Base-by-base conservation (phyloP, 2,888 invertebrate species). In the Busseola fusca region DNA sequence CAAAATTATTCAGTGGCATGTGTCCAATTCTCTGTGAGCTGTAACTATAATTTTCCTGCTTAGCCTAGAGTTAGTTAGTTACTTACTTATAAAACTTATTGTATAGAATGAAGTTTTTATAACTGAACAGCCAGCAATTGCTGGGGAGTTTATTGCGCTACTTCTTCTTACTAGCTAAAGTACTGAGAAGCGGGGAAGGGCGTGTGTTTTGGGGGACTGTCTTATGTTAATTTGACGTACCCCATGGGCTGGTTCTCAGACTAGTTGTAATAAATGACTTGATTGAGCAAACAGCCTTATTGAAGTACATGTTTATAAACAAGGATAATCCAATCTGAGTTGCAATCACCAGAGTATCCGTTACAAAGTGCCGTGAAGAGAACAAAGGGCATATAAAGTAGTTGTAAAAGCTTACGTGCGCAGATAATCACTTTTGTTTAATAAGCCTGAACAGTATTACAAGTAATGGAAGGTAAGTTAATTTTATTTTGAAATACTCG, bases 361-460 rank as follows among this genome's bases (percentile, higher is more conserved):
- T 60, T 25, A 74, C 69, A 74, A 78, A 78, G 64, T 56, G 58
- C 56, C 52, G 14, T 74, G 72, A 65, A 72, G 42, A 70, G 69
- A 82, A 81, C 83, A 81, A 81, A 81, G 60, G 69, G 70, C 64
- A 64, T 70, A 69, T 72, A 75, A 72, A 65, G 40, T 67, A 69
- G 75, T 72, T 69, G 50, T 72, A 64, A 72, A 78, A 81, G 80
- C 66, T 56, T 42, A 78, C 68, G 37, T 71, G 54, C 54, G 27
- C 27, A 59, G 50, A 65, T 75, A 82, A 82, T 79, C 67, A 59
- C 45, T 64, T 78, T 79, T 48, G 52, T 75, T 45, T 78, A 67
- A 70, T 63, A 68, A 64, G 12, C 52, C 52, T 70, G 50, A 68
- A 73, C 58, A 37, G 50, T n/a, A n/a, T 56, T 68, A 65, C 50